These are phyloP conservation scores for Hypselothyrea guttata DNA, from an alignment of 2,888 invertebrate genomes.

Conservation along the genomic window DNA sequence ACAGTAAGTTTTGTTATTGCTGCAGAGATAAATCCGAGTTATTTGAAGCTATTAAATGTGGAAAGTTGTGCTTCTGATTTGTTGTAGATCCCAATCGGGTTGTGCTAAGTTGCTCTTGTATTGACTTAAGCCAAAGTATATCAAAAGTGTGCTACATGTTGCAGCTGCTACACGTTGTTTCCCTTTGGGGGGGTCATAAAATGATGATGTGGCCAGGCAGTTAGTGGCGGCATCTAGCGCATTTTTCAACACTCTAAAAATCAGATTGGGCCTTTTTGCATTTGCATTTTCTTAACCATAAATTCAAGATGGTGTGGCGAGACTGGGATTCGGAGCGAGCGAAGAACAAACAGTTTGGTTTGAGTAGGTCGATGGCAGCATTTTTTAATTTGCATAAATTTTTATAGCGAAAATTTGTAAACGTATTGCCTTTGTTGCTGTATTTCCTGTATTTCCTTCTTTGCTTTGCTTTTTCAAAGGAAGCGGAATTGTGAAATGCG, in stretches of 20 bases:
- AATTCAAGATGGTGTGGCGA: slow-evolving; percentile 51
- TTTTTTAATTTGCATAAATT: slow-evolving; percentile 70
- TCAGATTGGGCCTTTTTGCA: slow-evolving; percentile 28
- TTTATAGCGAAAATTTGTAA: slow-evolving; percentile 58
- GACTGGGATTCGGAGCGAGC: slow-evolving; percentile 5
- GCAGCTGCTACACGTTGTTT: not conserved
- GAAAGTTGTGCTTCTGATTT: too few species aligned
- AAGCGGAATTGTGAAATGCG: slow-evolving; percentile 29
- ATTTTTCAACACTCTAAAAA: slow-evolving; percentile 18
- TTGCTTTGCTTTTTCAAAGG: slow-evolving; percentile 6
- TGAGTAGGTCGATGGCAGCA: slow-evolving; percentile 35
- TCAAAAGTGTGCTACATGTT: slow-evolving; percentile 23
- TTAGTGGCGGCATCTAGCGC: slow-evolving; percentile 6
- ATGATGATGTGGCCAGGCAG: slow-evolving; percentile 26
- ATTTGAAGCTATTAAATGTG: too few species aligned
- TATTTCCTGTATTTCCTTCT: slow-evolving; percentile 4
- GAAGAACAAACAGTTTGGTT: slow-evolving; percentile 19
- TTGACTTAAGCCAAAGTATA: slow-evolving; percentile 1
- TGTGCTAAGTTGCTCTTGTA: too few species aligned
- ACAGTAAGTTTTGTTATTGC: too few species aligned
- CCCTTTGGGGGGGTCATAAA: slow-evolving; percentile 16
- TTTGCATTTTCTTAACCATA: slow-evolving; percentile 55
- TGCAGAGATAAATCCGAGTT: too few species aligned
- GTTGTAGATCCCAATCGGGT: too few species aligned
- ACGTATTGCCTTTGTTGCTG: slow-evolving; percentile 24